A percentile compares a stretch with the other conserved stretches of the same genome.
Conservation (phyloP, 2,797 vertebrate species). For the Chiropotes sagulatus region DNA sequence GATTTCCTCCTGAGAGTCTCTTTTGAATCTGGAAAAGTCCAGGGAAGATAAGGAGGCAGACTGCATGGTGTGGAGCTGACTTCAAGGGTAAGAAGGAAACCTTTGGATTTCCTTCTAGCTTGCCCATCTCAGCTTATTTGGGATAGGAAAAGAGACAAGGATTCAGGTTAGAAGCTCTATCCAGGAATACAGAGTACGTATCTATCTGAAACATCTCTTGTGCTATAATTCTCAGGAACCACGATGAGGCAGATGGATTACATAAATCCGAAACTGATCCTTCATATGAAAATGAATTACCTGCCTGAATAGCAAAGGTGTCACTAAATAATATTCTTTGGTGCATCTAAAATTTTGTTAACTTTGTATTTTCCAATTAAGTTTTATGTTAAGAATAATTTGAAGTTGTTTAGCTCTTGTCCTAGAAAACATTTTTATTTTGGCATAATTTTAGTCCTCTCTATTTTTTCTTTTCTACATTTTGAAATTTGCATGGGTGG, state of each 20-base stretch:
- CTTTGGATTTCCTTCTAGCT: not conserved
- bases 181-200: not conserved
- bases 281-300: conserved; percentile 13
- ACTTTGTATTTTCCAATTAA: conserved; percentile 34
- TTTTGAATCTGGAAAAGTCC: not conserved
- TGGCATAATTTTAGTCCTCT: not conserved
- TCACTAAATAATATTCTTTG: conserved; percentile 31
- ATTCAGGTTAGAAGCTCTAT: not conserved
- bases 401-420: conserved; percentile 16
- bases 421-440: conserved; percentile 48
- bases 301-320: conserved; percentile 1
- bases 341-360: conserved; percentile 14
- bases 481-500: conserved; percentile 49
- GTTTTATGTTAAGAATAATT: conserved; percentile 46
- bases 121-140: not conserved
- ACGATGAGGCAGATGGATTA: not conserved
- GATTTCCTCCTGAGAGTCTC: not conserved
- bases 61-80: not conserved
- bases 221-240: not conserved
- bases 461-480: conserved; percentile 37
- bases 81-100: not conserved
- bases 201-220: not conserved
- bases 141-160: not conserved
- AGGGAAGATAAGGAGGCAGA: not conserved
- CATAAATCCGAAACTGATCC: not conserved